Conservation (phyloP, 2,888 invertebrate genomes). For the Macrophya annulata region DNA sequence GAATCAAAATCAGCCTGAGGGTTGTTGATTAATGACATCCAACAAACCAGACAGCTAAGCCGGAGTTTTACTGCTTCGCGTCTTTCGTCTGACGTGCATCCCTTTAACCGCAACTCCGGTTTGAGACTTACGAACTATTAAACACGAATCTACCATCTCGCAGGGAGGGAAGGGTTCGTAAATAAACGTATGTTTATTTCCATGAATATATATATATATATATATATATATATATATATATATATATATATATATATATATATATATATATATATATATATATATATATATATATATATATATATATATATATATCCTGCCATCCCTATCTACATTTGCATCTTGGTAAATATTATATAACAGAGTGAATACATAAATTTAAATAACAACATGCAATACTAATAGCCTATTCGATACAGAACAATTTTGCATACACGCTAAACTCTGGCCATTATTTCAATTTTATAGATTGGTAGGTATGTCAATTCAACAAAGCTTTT, state of each 20-base stretch:
- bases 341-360: conserved; percentile 20
- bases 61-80: conserved; percentile 3
- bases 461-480: not conserved
- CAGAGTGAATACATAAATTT: conserved; percentile 15
- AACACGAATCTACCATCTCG: conserved; percentile 38
- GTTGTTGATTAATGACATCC: conserved; percentile 45
- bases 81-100: conserved; percentile 25
- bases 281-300: no score
- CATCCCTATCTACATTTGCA: conserved; percentile 9
- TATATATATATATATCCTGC: not conserved
- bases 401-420: conserved; percentile 19
- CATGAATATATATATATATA: conserved; percentile 23
- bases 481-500: conserved; percentile 11
- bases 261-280: no score
- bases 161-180: not conserved
- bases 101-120: conserved; percentile 1
- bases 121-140: conserved; percentile 42
- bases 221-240: no score
- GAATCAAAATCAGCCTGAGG: conserved; percentile 41
- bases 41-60: conserved; percentile 26
- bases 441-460: not conserved
- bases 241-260: no score
- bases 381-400: conserved; percentile 33
- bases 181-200: conserved; percentile 10
- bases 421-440: not conserved